Conservation (phyloP, 1,140 invertebrate genomes). For the Aphelenchoides fujianensis region DNA sequence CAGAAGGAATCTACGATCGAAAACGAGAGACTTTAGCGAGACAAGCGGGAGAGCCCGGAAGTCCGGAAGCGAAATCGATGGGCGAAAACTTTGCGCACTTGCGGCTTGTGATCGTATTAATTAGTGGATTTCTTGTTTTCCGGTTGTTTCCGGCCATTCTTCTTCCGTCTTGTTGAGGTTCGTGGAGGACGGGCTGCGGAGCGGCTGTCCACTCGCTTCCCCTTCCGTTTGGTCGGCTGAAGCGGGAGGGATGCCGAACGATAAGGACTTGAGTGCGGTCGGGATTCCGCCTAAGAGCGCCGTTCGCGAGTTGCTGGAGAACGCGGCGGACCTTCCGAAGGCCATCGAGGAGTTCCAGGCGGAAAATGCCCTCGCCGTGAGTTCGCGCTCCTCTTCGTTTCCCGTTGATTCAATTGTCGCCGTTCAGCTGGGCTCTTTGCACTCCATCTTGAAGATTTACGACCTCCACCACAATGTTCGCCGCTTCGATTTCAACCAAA, state of each 20-base stretch:
- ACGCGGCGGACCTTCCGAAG: conserved; percentile 82
- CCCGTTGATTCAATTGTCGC: not conserved
- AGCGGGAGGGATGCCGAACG: conserved; percentile 11
- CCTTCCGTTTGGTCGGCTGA: too few relatives aligned
- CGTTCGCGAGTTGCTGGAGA: conserved; percentile 82
- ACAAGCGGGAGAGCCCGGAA: too few relatives aligned
- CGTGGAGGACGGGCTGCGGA: too few relatives aligned
- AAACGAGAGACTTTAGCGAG: too few relatives aligned
- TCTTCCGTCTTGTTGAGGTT: too few relatives aligned
- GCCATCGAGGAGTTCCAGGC: conserved; percentile 33
- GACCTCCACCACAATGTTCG: conserved; percentile 44
- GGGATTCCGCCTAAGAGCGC: not conserved
- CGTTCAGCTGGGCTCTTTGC: conserved; percentile 36
- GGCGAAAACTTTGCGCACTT: too few relatives aligned
- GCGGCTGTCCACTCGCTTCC: too few relatives aligned
- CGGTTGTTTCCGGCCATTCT: too few relatives aligned
- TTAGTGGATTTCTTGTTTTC: too few relatives aligned
- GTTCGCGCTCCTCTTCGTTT: not conserved
- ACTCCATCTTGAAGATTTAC: conserved; percentile 43
- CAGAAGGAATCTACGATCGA: too few relatives aligned
- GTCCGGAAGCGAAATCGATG: too few relatives aligned
- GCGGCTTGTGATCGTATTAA: too few relatives aligned
- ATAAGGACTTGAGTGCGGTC: conserved; percentile 3
- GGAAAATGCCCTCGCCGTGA: conserved; percentile 12
- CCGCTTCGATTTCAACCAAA: conserved; percentile 37